A percentile compares a stretch with the other conserved stretches of the same genome.
Conservation (phyloP, 2,888 invertebrate species). For the Drosophila antonietae region DNA sequence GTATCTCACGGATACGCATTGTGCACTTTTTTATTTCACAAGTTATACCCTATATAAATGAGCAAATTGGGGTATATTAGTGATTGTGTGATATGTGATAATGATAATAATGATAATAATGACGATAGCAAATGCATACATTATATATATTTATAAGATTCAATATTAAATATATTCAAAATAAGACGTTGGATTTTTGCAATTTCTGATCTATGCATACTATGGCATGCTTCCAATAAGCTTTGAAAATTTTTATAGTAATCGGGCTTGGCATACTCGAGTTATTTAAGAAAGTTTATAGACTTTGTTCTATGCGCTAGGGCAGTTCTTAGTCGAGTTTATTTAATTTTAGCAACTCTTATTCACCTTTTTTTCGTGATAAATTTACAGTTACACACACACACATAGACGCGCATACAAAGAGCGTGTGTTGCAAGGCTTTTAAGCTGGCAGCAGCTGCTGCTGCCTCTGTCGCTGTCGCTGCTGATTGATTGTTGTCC, state of each 20-base stretch:
- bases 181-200: too few relatives aligned
- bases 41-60: background rate
- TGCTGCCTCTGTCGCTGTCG: conserved; percentile 31
- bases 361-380: conserved; percentile 7
- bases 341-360: background rate
- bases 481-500: conserved; percentile 55
- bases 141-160: background rate
- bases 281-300: background rate
- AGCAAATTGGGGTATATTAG: background rate
- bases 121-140: background rate
- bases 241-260: background rate
- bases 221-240: background rate
- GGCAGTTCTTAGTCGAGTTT: background rate
- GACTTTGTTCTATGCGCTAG: background rate
- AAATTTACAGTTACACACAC: conserved; percentile 3
- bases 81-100: background rate
- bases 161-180: background rate
- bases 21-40: conserved; percentile 21
- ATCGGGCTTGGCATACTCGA: background rate
- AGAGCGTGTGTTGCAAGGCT: conserved; percentile 48
- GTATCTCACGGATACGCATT: conserved; percentile 37
- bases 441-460: conserved; percentile 53
- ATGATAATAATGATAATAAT: too few relatives aligned
- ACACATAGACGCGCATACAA: conserved; percentile 3
- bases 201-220: background rate